phyloP scores from a whole-genome alignment of 2,113 vertebrate genomes.

The Ploceus nigricollis region DNA sequence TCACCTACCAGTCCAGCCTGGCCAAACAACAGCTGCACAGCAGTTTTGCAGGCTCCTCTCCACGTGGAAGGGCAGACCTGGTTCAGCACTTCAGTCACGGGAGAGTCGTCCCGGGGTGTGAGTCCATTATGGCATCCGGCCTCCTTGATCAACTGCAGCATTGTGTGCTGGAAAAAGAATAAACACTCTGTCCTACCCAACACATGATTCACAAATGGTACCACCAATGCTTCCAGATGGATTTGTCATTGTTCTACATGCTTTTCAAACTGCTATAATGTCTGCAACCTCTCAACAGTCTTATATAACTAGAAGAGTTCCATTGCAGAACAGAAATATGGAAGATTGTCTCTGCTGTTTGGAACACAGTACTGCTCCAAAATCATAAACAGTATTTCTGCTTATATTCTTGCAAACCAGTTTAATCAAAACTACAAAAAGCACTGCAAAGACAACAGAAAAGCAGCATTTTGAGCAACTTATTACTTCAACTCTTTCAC shows the following conservation, averaged over 20 bases:
- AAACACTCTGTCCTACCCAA: neutral
- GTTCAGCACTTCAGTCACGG: constrained; percentile 93
- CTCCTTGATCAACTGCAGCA: constrained; percentile 95
- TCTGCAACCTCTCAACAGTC: neutral
- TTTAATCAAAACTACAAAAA: neutral
- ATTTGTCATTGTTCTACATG: neutral
- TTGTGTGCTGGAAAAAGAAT: constrained; percentile 80
- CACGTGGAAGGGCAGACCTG: constrained; percentile 97
- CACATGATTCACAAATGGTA: fast-evolving
- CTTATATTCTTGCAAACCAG: neutral
- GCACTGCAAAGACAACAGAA: neutral
- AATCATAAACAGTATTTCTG: neutral
- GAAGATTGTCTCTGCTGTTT: neutral
- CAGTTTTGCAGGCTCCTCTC: constrained; percentile 97
- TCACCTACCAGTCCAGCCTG: constrained; percentile 95
- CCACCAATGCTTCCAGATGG: neutral
- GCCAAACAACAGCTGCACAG: constrained; percentile 94
- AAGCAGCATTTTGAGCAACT: neutral
- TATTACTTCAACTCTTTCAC: neutral
- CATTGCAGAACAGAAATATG: neutral
- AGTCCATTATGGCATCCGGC: constrained; percentile 89
- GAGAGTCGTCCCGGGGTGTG: constrained; percentile 84
- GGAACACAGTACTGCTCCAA: neutral
- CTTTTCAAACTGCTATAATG: neutral
- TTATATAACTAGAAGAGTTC: neutral